phyloP scores from a whole-genome alignment of 2,888 invertebrate genomes.

The Andrena marginata region DNA sequence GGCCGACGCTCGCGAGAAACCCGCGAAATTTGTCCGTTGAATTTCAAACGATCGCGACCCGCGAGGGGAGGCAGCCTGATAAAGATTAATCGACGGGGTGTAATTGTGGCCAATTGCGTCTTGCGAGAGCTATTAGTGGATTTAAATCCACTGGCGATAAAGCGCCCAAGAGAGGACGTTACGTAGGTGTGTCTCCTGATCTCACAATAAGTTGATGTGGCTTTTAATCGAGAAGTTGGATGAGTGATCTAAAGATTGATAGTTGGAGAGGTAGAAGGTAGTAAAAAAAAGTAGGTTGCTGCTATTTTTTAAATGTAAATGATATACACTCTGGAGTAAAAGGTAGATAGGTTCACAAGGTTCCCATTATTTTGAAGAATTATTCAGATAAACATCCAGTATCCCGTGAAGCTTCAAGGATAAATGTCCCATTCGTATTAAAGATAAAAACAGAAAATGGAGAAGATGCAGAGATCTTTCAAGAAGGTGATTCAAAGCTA shows the following conservation, averaged over 20 bases:
- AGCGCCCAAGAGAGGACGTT: background rate
- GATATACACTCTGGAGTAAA: too few species aligned
- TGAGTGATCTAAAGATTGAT: background rate
- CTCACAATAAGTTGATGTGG: background rate
- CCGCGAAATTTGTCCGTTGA: slow-evolving; percentile 47
- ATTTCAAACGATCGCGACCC: slow-evolving; percentile 33
- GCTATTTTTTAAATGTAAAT: too few species aligned
- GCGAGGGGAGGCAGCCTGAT: slow-evolving; percentile 6
- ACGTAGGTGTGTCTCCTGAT: background rate
- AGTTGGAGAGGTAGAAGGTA: too few species aligned
- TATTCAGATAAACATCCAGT: too few species aligned
- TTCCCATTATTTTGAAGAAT: too few species aligned
- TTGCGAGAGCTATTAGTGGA: slow-evolving; percentile 28
- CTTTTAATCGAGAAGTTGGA: background rate
- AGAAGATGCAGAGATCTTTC: too few species aligned
- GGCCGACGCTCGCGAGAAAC: slow-evolving; percentile 29
- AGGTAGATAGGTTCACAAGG: too few species aligned
- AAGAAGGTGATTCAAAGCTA: too few species aligned
- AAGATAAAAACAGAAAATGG: too few species aligned
- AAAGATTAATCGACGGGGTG: slow-evolving; percentile 42
- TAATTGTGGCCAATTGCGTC: slow-evolving; percentile 19
- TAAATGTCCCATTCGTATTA: too few species aligned
- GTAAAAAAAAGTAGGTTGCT: too few species aligned
- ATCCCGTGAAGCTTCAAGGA: too few species aligned
- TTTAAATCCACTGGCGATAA: background rate